Conservation (phyloP, 1,140 invertebrate species). For the Procambarus virginalis region DNA sequence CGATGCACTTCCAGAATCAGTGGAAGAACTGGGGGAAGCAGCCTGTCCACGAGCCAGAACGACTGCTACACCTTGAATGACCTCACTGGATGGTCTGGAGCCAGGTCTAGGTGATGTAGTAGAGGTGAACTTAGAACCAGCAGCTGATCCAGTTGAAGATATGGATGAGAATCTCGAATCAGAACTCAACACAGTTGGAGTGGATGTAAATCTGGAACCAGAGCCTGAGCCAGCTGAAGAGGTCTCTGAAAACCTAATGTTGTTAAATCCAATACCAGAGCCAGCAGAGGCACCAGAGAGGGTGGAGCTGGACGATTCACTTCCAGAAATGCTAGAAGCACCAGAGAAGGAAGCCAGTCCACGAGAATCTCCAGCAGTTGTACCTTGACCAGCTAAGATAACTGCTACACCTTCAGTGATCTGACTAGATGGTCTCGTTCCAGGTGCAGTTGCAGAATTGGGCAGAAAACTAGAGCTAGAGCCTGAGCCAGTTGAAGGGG, state of each 20-base stretch:
- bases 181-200: no score
- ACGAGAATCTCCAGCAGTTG: background rate
- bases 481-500: background rate
- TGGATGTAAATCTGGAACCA: background rate
- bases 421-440: background rate
- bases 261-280: background rate
- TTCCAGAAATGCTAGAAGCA: background rate
- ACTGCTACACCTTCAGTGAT: background rate
- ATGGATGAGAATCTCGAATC: no score
- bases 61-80: no score
- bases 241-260: background rate
- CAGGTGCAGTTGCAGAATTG: background rate
- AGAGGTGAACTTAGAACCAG: no score
- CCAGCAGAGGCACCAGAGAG: background rate
- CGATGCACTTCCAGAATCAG: background rate
- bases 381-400: slow-evolving; percentile 12
- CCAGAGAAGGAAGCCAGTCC: background rate
- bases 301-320: background rate
- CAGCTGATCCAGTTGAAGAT: no score
- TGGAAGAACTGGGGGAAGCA: background rate
- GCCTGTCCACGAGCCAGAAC: background rate
- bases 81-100: no score
- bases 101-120: no score
- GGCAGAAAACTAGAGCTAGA: background rate
- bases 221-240: background rate